Evolutionary conservation across 1,140 invertebrate genomes (phyloP), one percentile per base, ranked within the genome.

Genomic region (Dolichoris vasculosae): DNA sequence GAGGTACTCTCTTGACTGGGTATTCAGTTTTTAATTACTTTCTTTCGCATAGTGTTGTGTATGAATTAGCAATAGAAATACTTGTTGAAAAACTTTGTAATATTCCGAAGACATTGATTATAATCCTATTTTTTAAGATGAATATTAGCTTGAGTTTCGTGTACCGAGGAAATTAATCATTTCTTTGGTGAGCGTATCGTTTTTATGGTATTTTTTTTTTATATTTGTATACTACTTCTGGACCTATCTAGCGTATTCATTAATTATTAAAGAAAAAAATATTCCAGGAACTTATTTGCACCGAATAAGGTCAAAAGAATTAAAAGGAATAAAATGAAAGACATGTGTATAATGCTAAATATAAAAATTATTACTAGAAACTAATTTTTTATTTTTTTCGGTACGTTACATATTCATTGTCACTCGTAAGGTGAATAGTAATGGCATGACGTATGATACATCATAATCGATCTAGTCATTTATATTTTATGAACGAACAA

Each of bases 1-100:
- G 63, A 67, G 78, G 20, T 48, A 63, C 7, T 38, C 32, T 35
- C 6, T 13, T 11, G 35, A 77, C 7, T 48, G 23, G 40, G 59
- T 17, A 26, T 64, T 80, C 67, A 13, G 38, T 67, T 80, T 79
- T 80, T 67, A 40, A 80, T 67, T 67, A 67, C 59, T 80, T 67
- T 46, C 59, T 80, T 80, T 67, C 30, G n/a, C 30, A 32, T 76
- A 51, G 7, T 13, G 20, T 51, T 32, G 32, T 26, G 23, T 26
- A 79, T 79, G 63, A 15, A 63, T 40, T n/a, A 1, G 8, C 6
- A 0, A 8, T 11, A 59, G 6, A 30, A 51, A 9, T 30, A 63
- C 7, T 32, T 15, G 4, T 51, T 23, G 8, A 76, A n/a, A 46
- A 17, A 51, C 20, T 32, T 30, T 76, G 9, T 32, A 32, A 30